Base-by-base conservation (phyloP, 2,113 vertebrate genomes). In the Microcebus murinus region DNA sequence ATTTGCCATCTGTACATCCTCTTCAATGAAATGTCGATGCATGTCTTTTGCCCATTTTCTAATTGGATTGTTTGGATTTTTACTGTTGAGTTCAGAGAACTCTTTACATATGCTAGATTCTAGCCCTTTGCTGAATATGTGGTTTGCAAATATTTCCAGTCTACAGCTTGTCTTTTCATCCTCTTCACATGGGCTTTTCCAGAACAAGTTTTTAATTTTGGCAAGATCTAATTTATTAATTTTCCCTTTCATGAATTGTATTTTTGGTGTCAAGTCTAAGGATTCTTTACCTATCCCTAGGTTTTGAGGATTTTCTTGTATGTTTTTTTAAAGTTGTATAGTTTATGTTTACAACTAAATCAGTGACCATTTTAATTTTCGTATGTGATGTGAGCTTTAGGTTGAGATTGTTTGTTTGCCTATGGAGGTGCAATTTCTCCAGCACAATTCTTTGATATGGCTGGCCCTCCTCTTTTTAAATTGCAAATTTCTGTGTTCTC, bases 21-120 rank as follows among this genome's bases (percentile, higher is more conserved):
- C 45, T 81, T 84, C 29, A 61, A 29, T 93, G 81, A 93, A 84
- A 95, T 65, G 21, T 91, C 77, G 55, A 48, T 87, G 39, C 48
- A 39, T 55, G 20, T 85, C n/a, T 95, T 95, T 91, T 87, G n/a
- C 59, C 76, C 48, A 65, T 84, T 91, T 93, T 86, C 82, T 87
- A 87, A 76, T 63, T 76, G 45, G n/a, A 55, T 84, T 48, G 3
- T 52, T 20, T 65, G 65, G 27, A 34, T 39, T 76, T 57, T 50
- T 48, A 86, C 36, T 76, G 31, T 92, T 70, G 83, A 68, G 18
- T 95, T 80, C 88, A 29, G 77, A 89, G 21, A 68, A 63, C 76
- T 91, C 20, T 88, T 94, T 88, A 88, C 9, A 91, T 45, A 74
- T 48, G 42, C 31, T 92, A 87, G 31, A n/a, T 86, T 57, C 45